phyloP scores from a whole-genome alignment of 2,113 vertebrate species.

The Holacanthus passer region DNA sequence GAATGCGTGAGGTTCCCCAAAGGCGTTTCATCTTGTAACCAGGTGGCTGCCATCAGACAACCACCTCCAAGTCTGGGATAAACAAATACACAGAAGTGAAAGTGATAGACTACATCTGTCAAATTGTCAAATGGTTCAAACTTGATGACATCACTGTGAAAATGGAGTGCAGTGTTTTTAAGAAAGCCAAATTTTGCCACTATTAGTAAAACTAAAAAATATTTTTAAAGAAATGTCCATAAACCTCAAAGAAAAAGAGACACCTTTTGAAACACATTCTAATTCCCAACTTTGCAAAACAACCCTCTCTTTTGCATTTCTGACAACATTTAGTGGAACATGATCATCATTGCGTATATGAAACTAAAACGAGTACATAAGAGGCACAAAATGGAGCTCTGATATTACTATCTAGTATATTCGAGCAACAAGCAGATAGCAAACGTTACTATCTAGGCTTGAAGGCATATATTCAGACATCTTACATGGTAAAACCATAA shows the following conservation, averaged over 20 bases:
- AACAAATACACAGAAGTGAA: slow-evolving; percentile 66
- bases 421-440: not conserved
- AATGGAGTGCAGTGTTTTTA: not conserved
- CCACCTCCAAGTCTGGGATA: slow-evolving; percentile 60
- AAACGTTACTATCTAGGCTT: not conserved
- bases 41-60: slow-evolving; percentile 78
- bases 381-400: not conserved
- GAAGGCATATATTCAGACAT: slow-evolving; percentile 12
- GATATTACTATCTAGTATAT: not conserved
- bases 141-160: slow-evolving; percentile 20
- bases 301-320: not conserved
- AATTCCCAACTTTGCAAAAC: not conserved
- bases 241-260: not conserved
- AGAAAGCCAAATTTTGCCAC: not conserved
- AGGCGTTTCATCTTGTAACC: slow-evolving; percentile 74
- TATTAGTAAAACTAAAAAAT: not conserved
- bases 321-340: slow-evolving; percentile 4
- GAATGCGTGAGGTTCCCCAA: slow-evolving; percentile 76
- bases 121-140: slow-evolving; percentile 49
- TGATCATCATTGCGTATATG: not conserved
- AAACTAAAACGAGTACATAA: not conserved
- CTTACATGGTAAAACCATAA: slow-evolving; percentile 35
- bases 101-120: slow-evolving; percentile 60
- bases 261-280: not conserved
- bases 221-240: not conserved